phyloP scores from a whole-genome alignment of 2,113 vertebrate species.

The Limnothrissa miodon region DNA sequence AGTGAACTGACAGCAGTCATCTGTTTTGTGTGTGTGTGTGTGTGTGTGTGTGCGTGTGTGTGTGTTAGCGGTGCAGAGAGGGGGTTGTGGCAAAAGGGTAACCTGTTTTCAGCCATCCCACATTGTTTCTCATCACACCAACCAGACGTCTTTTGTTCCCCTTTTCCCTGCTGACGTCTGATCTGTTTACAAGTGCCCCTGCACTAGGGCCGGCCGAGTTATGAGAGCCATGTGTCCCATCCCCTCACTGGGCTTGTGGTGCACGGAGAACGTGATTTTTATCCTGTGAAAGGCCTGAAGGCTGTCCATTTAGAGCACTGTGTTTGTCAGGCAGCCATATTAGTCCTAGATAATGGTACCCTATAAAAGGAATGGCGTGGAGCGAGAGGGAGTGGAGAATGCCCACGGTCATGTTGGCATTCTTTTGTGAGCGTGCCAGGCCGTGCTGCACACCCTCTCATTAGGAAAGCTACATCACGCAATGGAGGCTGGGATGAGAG shows the following conservation, averaged over 20 bases:
- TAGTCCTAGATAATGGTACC: constrained; percentile 8
- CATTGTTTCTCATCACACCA: constrained; percentile 4
- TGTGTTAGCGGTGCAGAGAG: no score
- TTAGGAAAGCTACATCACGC: constrained; percentile 4
- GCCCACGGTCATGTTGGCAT: constrained; percentile 12
- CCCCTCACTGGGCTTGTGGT: background rate
- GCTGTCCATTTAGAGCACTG: background rate
- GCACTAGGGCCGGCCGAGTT: background rate
- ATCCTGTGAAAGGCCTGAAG: constrained; percentile 17
- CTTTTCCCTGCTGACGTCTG: constrained; percentile 5
- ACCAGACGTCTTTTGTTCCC: background rate
- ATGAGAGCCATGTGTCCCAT: background rate
- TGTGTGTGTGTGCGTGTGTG: no score
- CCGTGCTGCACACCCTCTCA: constrained; percentile 10
- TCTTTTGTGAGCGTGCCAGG: constrained; percentile 22
- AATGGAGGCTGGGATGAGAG: background rate
- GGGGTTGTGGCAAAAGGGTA: background rate
- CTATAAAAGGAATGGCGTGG: constrained; percentile 17
- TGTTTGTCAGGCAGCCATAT: constrained; percentile 20
- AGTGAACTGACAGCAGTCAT: background rate
- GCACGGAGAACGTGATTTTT: background rate
- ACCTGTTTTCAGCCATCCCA: background rate
- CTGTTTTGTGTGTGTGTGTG: background rate
- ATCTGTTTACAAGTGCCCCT: background rate
- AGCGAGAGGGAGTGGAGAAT: constrained; percentile 16